Base-by-base conservation (phyloP, 1,140 invertebrate species). In the Sinonovacula constricta region DNA sequence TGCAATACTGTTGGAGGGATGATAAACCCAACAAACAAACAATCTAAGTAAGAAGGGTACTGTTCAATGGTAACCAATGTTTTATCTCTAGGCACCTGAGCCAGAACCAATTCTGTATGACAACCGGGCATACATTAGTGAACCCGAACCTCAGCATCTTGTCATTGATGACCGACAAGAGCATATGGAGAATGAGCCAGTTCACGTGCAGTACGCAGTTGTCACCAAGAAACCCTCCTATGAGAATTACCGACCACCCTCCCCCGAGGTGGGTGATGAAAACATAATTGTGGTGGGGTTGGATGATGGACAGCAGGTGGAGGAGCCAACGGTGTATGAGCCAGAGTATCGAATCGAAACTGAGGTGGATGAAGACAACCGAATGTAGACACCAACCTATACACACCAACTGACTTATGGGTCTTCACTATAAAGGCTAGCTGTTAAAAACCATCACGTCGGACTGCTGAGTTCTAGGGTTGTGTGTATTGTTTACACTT, bases 121-220 rank as follows among this genome's bases (percentile, higher is more conserved):
- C 33, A 76, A 76, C 34, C 62, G 72, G n/a, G 62, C 22, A 18
- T 76, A 26, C 30, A 36, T 66, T 18, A 10, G 1, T 2, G 72
- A 76, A 26, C 56, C 59, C 18, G 15, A 54, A n/a, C 51, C 51
- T 2, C 14, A 62, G 4, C 24, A 31, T 10, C 26, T 62, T 30
- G 22, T 36, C 2, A 30, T 51, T 24, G 30, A 39, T 3, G 15
- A 59, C 22, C 62, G n/a, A 18, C 10, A 33, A 36, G 28, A n/a
- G 5, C 22, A 34, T 3, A n/a, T 76, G 1, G 33, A 67, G 18
- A n/a, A 53, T 30, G 72, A 76, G 1, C 72, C 72, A 10, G 72
- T 76, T n/a, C 72, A 76, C 26, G 72, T 76, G 39, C 62, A 76
- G 56, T 76, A 76, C 26, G 72, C 72, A 7, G 72, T 76, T 18